These are phyloP conservation scores for Cosmorhoe ocellata DNA, from an alignment of 2,888 invertebrate species.

Conservation along the genomic window DNA sequence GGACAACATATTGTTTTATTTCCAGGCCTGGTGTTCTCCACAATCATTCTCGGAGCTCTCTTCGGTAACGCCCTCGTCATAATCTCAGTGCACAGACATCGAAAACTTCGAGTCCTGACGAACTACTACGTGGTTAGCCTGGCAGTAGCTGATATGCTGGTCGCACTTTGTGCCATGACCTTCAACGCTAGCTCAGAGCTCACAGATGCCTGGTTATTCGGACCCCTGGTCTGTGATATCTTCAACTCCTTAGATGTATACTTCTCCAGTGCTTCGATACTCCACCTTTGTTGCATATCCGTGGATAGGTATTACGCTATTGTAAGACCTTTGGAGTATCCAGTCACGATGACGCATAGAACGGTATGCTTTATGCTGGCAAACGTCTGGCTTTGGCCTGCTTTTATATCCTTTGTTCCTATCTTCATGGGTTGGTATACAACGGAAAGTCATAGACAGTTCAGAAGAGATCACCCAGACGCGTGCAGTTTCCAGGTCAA, in stretches of 20 bases:
- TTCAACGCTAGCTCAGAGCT: slow-evolving; percentile 95
- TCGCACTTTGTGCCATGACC: slow-evolving; percentile 95
- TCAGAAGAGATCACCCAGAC: slow-evolving; percentile 85
- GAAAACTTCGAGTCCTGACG: slow-evolving; percentile 92
- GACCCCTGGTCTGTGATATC: slow-evolving; percentile 94
- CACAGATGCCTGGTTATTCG: slow-evolving; percentile 94
- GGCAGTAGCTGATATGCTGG: slow-evolving; percentile 96
- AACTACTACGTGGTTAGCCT: slow-evolving; percentile 98
- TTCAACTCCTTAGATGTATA: slow-evolving; percentile 97
- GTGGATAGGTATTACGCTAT: slow-evolving; percentile 96
- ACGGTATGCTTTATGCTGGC: slow-evolving; percentile 92
- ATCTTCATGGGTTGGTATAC: slow-evolving; percentile 98
- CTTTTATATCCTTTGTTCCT: slow-evolving; percentile 95
- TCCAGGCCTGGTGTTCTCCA: slow-evolving; percentile 87
- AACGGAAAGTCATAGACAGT: slow-evolving; percentile 88
- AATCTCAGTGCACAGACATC: slow-evolving; percentile 90
- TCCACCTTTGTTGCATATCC: slow-evolving; percentile 96
- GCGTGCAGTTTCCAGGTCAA: slow-evolving; percentile 93
- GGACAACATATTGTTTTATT: neutral
- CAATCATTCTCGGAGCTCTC: slow-evolving; percentile 94
- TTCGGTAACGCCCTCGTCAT: slow-evolving; percentile 96
- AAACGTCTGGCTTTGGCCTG: slow-evolving; percentile 96
- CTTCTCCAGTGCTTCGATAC: slow-evolving; percentile 95
- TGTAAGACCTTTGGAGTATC: slow-evolving; percentile 95
- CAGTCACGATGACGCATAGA: slow-evolving; percentile 93